Evolutionary conservation across 2,113 vertebrate genomes (phyloP), one percentile per base, ranked within the genome.

Genomic region (Pogonocichla stellata): DNA sequence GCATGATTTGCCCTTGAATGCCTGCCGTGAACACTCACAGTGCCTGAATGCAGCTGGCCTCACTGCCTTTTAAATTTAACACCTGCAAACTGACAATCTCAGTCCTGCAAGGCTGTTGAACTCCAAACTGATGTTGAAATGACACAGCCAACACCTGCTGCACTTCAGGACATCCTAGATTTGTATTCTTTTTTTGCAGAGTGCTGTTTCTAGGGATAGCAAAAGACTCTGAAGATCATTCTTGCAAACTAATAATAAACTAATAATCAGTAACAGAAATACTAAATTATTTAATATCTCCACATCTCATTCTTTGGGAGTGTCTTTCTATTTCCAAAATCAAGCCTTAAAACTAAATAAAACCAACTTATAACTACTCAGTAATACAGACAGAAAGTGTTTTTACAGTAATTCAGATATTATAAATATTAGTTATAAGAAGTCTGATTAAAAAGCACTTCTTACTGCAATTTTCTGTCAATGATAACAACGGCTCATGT

Each of bases 1-100:
- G 94, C 92, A 74, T 93, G 91, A 90, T 96, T 93, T 96, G 94
- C 65, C 92, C 95, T 93, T 93, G 84, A 95, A 93, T 75, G 86
- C 91, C 94, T 95, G 91, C 91, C 8, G 80, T 65, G 95, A 95
- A n/a, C 69, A 53, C 90, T 97, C 0, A 0, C 36, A 5, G 86
- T 38, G 95, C 80, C 80, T 94, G 75, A 82, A 80, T 88, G 82
- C 90, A 96, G 92, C 93, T 96, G 88, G 88, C 72, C 93, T 93
- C 94, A 73, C 85, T 94, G 88, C 74, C 90, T 92, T 95, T 95
- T 95, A 90, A 92, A 95, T 93, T 94, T 87, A 94, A 92, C 92
- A 96, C 93, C 95, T 95, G 95, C 92, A 95, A 92, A 94, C 80
- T 53, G 71, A 86, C 90, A 94, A 60, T 83, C 72, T 93, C 67